Conservation (phyloP, 2,888 invertebrate genomes). For the Ormyrus nitidulus region DNA sequence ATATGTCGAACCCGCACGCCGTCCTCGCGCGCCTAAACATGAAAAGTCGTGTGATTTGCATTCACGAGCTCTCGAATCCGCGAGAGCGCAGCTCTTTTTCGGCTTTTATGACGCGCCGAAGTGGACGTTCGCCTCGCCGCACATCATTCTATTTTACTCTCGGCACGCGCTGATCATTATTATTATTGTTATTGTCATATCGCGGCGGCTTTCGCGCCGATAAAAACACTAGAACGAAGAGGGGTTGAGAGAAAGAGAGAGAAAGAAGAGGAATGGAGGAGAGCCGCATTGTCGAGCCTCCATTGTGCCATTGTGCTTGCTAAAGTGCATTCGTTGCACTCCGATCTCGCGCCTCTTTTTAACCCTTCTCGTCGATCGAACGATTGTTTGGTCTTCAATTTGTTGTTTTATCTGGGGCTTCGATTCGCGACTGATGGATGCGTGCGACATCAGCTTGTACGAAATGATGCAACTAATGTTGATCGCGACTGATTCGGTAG, state of each 20-base stretch:
- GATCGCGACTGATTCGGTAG: too few relatives aligned
- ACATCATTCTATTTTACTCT: background rate
- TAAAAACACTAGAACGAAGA: constrained; percentile 31
- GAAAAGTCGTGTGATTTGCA: too few relatives aligned
- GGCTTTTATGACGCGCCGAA: background rate
- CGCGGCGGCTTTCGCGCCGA: constrained; percentile 11
- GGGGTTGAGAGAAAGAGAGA: too few relatives aligned
- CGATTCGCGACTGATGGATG: background rate
- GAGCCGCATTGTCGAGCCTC: background rate
- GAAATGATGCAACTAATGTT: too few relatives aligned
- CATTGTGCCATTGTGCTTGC: background rate
- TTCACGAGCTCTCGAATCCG: too few relatives aligned
- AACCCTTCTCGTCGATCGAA: background rate
- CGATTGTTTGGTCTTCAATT: constrained; percentile 24
- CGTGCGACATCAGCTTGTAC: too few relatives aligned
- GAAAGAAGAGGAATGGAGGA: too few relatives aligned
- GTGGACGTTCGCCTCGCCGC: background rate
- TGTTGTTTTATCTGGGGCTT: constrained; percentile 10
- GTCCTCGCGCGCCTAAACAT: too few relatives aligned
- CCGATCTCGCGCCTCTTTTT: constrained; percentile 1
- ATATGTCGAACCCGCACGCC: too few relatives aligned
- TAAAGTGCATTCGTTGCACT: constrained; percentile 23
- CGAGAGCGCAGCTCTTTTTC: too few relatives aligned
- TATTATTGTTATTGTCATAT: constrained; percentile 34
- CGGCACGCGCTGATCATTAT: constrained; percentile 8